Evolutionary conservation across 2,888 invertebrate genomes (phyloP).

Genomic region (Tachina lurida): DNA sequence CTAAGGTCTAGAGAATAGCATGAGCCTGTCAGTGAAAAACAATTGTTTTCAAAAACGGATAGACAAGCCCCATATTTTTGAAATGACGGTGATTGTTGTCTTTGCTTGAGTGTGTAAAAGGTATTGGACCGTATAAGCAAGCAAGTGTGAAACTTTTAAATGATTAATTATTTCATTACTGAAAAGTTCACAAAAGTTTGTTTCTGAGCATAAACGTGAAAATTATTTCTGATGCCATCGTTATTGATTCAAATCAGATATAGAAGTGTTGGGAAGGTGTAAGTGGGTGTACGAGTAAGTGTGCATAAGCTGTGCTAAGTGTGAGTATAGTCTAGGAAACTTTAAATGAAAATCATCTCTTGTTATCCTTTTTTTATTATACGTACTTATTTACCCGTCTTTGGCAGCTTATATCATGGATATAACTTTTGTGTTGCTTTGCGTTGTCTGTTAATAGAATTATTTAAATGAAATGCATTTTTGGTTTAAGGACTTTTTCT

Average conservation of each 20-base stretch:
- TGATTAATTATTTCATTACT: no score
- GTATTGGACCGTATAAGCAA: no score
- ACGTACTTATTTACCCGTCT: background rate
- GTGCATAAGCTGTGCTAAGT: constrained; percentile 15
- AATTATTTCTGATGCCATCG: no score
- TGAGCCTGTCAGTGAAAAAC: no score
- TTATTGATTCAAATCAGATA: background rate
- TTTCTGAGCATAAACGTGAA: no score
- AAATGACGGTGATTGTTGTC: no score
- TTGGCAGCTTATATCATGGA: constrained; percentile 9
- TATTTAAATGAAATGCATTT: constrained; percentile 6
- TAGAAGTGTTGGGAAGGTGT: background rate
- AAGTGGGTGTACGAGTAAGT: background rate
- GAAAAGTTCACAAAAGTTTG: no score
- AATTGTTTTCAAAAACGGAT: no score
- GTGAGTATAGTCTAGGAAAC: background rate
- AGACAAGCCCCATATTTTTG: no score
- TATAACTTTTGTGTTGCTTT: background rate
- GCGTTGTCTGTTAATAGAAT: constrained; percentile 8
- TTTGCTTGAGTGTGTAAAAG: no score
- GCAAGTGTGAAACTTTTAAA: no score
- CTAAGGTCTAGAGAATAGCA: no score
- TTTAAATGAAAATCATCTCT: constrained; percentile 14
- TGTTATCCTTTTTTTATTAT: background rate
- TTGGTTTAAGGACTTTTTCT: background rate